Evolutionary conservation across 2,797 vertebrate genomes (phyloP), one percentile per base, ranked within the genome.

Genomic region (Halcyon leucocephala): DNA sequence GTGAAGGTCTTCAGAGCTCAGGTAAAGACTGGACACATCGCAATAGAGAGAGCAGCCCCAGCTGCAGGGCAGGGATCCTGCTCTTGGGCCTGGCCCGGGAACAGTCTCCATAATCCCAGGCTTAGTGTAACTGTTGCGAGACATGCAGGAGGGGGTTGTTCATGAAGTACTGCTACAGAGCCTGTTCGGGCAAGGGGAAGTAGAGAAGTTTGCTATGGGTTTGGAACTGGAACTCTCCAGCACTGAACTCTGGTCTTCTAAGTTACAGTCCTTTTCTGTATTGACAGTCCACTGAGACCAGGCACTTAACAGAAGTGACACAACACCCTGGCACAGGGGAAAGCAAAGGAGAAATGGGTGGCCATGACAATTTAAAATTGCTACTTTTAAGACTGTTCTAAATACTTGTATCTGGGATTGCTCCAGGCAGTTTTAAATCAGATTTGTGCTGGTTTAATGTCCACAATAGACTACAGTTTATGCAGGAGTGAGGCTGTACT

Each of bases 51-150:
- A 86, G 48, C 65, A 74, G 37, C 55, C 57, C 15, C 76, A 73
- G 60, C 52, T 46, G 39, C 41, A 15, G 57, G 42, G 35, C 16
- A 46, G 26, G 0, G 7, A 28, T 49, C 9, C 31, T 51, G 42
- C 52, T 46, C 42, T 37, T 24, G 39, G 62, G 49, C 76, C 54
- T 52, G 39, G 22, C 72, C 39, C 35, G 8, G n/a, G 39, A 58
- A n/a, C 1, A 1, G 15, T 31, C 41, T 60, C 35, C 1, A 0
- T 61, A 22, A 31, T 20, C 25, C 37, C 12, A 18, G 10, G 28
- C 33, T 37, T n/a, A 4, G 24, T 3, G 0, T 14, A 55, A 20
- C 19, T 12, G 4, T 19, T 67, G 12, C 1, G 3, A 55, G 52
- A 42, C 4, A 10, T 3, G 2, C 4, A 22, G 4, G 14, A 3